A percentile compares a stretch with the other conserved stretches of the same genome.
Conservation (phyloP, 1,140 invertebrate genomes). For the Lysiphlebus fabarum region DNA sequence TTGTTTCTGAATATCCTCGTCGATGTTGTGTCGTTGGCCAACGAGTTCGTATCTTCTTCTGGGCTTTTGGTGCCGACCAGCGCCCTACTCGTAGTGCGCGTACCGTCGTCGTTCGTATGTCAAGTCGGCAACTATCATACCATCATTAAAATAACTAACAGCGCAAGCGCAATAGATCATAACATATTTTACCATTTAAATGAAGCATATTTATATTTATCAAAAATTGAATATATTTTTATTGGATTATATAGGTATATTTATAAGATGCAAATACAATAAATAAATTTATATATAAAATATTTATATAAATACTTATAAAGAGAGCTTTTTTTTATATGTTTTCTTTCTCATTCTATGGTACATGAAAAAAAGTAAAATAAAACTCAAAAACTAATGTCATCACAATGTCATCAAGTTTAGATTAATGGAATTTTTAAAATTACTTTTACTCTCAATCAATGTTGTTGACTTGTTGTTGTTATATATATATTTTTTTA, state of each 20-base stretch:
- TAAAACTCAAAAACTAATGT: background rate
- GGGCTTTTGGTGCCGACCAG: constrained; percentile 53
- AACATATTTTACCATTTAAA: too few species aligned
- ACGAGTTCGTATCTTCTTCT: constrained; percentile 35
- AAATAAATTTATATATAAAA: too few species aligned
- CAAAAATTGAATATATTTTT: too few species aligned
- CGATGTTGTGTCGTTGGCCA: constrained; percentile 26
- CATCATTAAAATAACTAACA: constrained; percentile 42
- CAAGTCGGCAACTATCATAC: constrained; percentile 46
- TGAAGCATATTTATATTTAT: too few species aligned
- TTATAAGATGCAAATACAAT: too few species aligned
- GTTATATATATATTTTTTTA: too few species aligned
- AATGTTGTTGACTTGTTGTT: too few species aligned
- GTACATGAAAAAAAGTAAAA: background rate
- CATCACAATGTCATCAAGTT: too few species aligned
- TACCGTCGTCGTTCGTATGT: constrained; percentile 55
- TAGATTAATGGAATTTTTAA: too few species aligned
- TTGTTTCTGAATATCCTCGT: constrained; percentile 22
- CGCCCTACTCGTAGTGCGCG: constrained; percentile 55
- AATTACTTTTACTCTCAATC: constrained; percentile 16
- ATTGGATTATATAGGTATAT: too few species aligned
- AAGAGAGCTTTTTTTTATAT: too few species aligned
- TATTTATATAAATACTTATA: too few species aligned
- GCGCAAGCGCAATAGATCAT: constrained; percentile 43
- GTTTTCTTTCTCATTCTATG: background rate